Conservation (phyloP, 2,888 invertebrate species). For the Anoplius nigerrimus region DNA sequence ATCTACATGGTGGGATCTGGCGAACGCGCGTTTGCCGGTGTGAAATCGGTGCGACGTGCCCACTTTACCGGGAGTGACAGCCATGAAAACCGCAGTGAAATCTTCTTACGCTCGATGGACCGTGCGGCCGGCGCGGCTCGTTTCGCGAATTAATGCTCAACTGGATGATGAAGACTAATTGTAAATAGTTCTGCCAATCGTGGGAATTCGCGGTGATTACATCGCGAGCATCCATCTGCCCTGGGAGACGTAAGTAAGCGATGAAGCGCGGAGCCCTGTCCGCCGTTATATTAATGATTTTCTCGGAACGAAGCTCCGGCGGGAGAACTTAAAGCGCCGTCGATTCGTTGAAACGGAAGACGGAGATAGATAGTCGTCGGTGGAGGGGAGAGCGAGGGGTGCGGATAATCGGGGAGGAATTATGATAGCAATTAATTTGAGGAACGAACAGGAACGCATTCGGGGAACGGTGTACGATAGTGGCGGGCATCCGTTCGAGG, state of each 20-base stretch:
- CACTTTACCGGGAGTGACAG: constrained; percentile 27
- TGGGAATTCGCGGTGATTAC: constrained; percentile 54
- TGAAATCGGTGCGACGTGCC: constrained; percentile 36
- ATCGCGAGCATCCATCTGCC: constrained; percentile 39
- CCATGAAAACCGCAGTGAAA: constrained; percentile 42
- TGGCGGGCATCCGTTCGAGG: no score
- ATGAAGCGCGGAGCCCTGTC: not conserved
- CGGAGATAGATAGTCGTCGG: not conserved
- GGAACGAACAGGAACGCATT: not conserved
- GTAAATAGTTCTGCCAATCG: constrained; percentile 53
- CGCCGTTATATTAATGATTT: constrained; percentile 41
- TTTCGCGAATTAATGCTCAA: constrained; percentile 52
- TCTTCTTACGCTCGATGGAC: constrained; percentile 12
- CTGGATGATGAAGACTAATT: constrained; percentile 54
- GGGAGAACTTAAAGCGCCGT: constrained; percentile 32
- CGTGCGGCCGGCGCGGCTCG: constrained; percentile 23
- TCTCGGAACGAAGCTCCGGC: constrained; percentile 24
- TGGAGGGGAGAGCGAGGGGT: not conserved
- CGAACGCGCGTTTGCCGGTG: constrained; percentile 12
- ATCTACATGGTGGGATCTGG: no score
- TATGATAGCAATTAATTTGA: not conserved
- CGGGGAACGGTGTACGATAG: not conserved
- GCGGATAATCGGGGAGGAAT: not conserved
- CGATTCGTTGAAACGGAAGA: constrained; percentile 21
- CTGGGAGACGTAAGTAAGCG: constrained; percentile 32